Evolutionary conservation across 2,797 vertebrate genomes (phyloP).

Genomic region (Coranthus polyacanthus): DNA sequence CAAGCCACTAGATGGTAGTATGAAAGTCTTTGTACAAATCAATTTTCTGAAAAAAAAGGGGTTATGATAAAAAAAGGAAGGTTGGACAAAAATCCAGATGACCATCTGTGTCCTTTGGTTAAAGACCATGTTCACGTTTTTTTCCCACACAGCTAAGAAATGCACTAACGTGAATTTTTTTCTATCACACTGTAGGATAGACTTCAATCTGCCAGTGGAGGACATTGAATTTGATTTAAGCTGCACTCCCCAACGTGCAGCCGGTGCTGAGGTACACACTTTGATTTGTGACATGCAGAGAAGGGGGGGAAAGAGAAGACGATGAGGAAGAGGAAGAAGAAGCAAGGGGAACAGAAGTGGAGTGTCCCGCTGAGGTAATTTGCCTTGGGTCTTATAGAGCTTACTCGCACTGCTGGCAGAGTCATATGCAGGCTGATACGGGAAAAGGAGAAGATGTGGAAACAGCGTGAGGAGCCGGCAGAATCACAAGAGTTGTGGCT

Average conservation of each 20-base stretch:
- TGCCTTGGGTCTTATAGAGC: slow-evolving; percentile 78
- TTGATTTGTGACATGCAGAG: slow-evolving; percentile 72
- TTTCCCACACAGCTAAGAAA: slow-evolving; percentile 11
- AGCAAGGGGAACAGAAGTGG: slow-evolving; percentile 63
- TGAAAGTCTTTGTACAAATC: slow-evolving; percentile 73
- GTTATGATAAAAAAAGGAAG: slow-evolving; percentile 47
- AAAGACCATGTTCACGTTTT: slow-evolving; percentile 37
- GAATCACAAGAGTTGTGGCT: slow-evolving; percentile 76
- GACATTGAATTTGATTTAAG: slow-evolving; percentile 76
- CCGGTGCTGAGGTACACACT: slow-evolving; percentile 69
- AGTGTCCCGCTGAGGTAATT: slow-evolving; percentile 77
- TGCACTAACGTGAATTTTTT: slow-evolving; percentile 8
- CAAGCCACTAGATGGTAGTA: slow-evolving; percentile 66
- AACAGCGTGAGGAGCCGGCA: slow-evolving; percentile 62
- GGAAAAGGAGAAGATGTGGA: slow-evolving; percentile 63
- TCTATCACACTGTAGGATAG: slow-evolving; percentile 46
- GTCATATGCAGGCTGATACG: slow-evolving; percentile 60
- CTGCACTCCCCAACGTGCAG: slow-evolving; percentile 66
- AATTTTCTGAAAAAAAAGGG: slow-evolving; percentile 60
- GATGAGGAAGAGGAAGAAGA: slow-evolving; percentile 52
- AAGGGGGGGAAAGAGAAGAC: slow-evolving; percentile 25
- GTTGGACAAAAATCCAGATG: slow-evolving; percentile 55
- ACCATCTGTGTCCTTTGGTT: slow-evolving; percentile 56
- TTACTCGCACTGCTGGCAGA: slow-evolving; percentile 69
- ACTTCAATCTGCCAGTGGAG: slow-evolving; percentile 63